These are phyloP conservation scores for Pycnonotus jocosus DNA, from an alignment of 2,113 vertebrate genomes.

Conservation along the genomic window DNA sequence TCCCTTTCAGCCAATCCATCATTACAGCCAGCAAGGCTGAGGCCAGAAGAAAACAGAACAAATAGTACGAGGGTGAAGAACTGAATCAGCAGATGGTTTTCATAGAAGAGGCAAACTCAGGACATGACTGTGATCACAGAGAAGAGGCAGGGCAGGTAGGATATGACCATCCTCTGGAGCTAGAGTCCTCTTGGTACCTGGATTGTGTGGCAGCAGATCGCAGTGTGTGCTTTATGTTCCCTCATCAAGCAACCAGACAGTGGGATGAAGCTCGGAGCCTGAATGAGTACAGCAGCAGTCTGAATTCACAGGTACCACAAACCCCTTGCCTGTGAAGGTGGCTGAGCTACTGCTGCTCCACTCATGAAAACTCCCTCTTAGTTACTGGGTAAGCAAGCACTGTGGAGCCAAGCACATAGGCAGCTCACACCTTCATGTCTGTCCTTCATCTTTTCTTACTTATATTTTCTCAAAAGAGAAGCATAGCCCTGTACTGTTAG, in stretches of 20 bases:
- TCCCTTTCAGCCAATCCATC: neutral
- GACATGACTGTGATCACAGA: neutral
- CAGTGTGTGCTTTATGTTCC: neutral
- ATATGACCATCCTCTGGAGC: neutral
- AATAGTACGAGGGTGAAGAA: neutral
- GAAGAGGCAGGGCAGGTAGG: neutral
- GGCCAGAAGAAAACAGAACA: neutral
- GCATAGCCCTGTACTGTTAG: neutral
- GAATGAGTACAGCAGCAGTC: neutral
- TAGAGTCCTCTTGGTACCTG: rapidly evolving
- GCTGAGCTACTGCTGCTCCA: neutral
- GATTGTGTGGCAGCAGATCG: neutral
- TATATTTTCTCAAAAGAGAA: neutral
- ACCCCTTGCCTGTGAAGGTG: neutral
- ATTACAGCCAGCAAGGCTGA: neutral
- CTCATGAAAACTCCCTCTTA: neutral
- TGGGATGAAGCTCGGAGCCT: neutral
- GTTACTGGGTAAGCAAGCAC: neutral
- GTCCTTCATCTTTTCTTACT: neutral
- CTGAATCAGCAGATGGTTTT: neutral
- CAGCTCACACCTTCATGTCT: neutral
- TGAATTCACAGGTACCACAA: neutral
- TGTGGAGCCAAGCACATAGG: neutral
- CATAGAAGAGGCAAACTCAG: neutral
- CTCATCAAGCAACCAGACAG: rapidly evolving